Conservation (phyloP, 2,797 vertebrate species). For the Tokudaia tokunoshimensis region DNA sequence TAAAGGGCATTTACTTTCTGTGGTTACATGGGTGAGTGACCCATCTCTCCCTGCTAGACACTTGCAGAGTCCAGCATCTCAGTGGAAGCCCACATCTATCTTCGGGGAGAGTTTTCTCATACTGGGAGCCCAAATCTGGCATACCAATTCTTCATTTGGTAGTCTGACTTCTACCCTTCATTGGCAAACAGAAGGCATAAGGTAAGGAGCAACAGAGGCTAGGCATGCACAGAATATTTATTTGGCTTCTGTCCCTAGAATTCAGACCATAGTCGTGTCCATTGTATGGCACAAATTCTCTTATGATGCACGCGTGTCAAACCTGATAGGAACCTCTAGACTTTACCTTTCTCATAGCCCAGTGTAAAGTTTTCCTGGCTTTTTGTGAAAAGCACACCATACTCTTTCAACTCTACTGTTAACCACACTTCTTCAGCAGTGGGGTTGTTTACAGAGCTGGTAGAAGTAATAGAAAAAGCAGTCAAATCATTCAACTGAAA, state of each 20-base stretch:
- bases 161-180: neutral
- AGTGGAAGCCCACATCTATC: neutral
- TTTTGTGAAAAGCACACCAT: conserved; percentile 8
- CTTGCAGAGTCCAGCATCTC: neutral
- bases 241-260: neutral
- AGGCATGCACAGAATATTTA: neutral
- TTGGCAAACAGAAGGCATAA: neutral
- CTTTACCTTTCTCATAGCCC: neutral
- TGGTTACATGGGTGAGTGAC: neutral
- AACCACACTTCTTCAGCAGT: conserved; percentile 29
- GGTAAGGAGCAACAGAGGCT: neutral
- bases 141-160: neutral
- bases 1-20: neutral
- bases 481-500: neutral
- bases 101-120: neutral
- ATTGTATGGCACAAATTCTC: conserved; percentile 4
- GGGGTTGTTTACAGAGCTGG: conserved; percentile 4
- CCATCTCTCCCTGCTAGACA: neutral
- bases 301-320: neutral
- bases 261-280: neutral
- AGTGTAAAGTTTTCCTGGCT: conserved; percentile 33
- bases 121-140: neutral
- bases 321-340: neutral
- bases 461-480: conserved; percentile 23
- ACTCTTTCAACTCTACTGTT: conserved; percentile 27